Percentiles rank a stretch among this genome's conserved stretches.
phyloP scores from a whole-genome alignment of 1,140 invertebrate species.

The Zaprionus camerounensis region DNA sequence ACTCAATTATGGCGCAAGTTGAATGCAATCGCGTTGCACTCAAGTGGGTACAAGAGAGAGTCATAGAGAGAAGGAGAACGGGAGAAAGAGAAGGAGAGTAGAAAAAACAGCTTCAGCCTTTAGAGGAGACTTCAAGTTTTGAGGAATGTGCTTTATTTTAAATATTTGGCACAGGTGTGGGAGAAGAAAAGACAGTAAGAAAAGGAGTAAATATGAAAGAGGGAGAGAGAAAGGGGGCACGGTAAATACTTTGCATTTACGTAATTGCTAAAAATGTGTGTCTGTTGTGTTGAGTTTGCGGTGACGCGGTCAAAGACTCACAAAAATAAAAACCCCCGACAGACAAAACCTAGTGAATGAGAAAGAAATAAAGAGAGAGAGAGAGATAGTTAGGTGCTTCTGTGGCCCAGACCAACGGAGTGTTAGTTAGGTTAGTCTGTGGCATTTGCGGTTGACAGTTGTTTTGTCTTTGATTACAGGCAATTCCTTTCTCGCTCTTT shows the following conservation, averaged over 20 bases:
- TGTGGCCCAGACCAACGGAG: neutral
- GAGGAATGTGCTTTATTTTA: constrained; percentile 1
- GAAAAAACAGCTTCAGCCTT: neutral
- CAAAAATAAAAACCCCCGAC: neutral
- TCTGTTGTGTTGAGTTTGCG: constrained; percentile 40
- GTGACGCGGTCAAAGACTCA: constrained; percentile 37
- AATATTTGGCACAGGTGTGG: neutral
- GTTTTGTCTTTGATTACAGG: constrained; percentile 28
- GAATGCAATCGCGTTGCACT: constrained; percentile 6
- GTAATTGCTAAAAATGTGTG: constrained; percentile 47
- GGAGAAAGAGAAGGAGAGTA: neutral
- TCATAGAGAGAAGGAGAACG: neutral
- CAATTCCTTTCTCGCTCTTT: neutral
- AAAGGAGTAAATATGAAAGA: neutral
- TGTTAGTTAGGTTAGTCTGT: constrained; percentile 30
- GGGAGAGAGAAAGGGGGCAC: neutral
- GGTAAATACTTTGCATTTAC: constrained; percentile 36
- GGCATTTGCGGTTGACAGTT: constrained; percentile 43
- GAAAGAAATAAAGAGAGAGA: neutral
- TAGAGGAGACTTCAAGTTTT: neutral
- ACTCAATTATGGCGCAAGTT: constrained; percentile 39
- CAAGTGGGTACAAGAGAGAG: constrained; percentile 8
- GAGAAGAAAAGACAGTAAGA: neutral
- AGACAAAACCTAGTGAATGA: neutral
- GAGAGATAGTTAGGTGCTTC: neutral